Evolutionary conservation across 2,797 vertebrate genomes (phyloP).

Genomic region (Alectoris magna): DNA sequence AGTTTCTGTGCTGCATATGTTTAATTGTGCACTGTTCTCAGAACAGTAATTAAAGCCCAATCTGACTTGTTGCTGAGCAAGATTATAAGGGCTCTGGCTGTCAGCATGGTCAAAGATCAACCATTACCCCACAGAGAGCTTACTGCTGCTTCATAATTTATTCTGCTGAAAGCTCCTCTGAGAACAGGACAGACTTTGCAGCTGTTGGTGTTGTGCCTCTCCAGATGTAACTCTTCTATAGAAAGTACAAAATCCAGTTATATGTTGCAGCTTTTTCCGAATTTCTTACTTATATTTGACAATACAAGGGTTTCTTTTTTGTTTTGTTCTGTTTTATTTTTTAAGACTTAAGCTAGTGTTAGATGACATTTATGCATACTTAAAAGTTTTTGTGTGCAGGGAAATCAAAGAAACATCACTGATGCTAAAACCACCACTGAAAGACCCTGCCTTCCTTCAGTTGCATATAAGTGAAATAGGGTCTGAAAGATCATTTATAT

Average conservation of each 20-base stretch:
- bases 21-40: slow-evolving; percentile 75
- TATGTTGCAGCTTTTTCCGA: neutral
- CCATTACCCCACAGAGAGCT: slow-evolving; percentile 50
- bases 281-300: neutral
- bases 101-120: slow-evolving; percentile 77
- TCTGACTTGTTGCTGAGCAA: slow-evolving; percentile 74
- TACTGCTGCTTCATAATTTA: slow-evolving; percentile 56
- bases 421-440: neutral
- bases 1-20: slow-evolving; percentile 43
- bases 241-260: slow-evolving; percentile 52
- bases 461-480: neutral
- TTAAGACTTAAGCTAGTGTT: neutral
- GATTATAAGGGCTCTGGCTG: slow-evolving; percentile 74
- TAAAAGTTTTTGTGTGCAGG: neutral
- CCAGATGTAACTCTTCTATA: slow-evolving; percentile 7
- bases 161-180: slow-evolving; percentile 54
- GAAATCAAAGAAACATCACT: neutral
- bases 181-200: slow-evolving; percentile 35
- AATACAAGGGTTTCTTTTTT: neutral
- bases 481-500: slow-evolving; percentile 38
- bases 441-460: slow-evolving; percentile 14
- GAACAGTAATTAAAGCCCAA: slow-evolving; percentile 74
- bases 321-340: neutral
- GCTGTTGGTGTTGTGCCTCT: slow-evolving; percentile 44
- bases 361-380: neutral